These are phyloP conservation scores for Caloenas nicobarica DNA, from an alignment of 2,113 vertebrate genomes.

Conservation along the genomic window DNA sequence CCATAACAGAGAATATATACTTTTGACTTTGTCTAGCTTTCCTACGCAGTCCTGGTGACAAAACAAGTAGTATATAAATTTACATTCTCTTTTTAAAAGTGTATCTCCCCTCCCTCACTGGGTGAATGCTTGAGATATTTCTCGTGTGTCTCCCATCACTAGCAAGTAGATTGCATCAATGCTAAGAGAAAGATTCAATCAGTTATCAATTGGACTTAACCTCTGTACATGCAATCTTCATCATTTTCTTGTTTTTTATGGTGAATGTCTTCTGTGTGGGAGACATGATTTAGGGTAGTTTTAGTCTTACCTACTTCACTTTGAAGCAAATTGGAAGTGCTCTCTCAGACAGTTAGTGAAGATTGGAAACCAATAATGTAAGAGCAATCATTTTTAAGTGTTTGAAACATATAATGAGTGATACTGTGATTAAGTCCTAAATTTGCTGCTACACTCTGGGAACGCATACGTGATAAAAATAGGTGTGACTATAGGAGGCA, in stretches of 20 bases:
- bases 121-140: background rate
- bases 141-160: background rate
- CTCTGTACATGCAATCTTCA: background rate
- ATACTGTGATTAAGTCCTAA: background rate
- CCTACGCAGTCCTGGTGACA: background rate
- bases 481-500: background rate
- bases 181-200: background rate
- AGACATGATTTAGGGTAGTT: background rate
- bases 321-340: background rate
- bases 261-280: background rate
- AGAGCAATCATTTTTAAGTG: background rate
- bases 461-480: background rate
- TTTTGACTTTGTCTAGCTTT: background rate
- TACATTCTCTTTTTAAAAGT: background rate
- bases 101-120: background rate
- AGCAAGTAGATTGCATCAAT: background rate
- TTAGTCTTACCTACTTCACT: background rate
- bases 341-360: background rate
- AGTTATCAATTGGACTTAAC: background rate
- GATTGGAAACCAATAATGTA: background rate
- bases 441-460: background rate
- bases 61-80: background rate
- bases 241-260: background rate
- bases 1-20: background rate
- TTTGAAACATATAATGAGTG: background rate